Base-by-base conservation (phyloP, 2,888 invertebrate species). In the Cyclophora albipunctata region DNA sequence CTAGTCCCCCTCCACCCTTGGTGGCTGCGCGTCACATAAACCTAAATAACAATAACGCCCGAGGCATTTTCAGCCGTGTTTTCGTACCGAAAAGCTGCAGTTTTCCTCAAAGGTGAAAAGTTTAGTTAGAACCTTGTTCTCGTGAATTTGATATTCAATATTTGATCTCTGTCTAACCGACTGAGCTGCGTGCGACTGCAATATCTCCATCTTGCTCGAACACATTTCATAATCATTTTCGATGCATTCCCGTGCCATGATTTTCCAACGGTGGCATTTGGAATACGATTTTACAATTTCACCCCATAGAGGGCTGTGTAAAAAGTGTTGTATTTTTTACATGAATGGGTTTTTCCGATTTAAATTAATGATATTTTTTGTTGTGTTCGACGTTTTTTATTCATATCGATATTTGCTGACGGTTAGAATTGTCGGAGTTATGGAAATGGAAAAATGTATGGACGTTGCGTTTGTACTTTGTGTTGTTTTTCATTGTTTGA, bases 131-230 rank as follows among this genome's bases (percentile, higher is more conserved):
- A 66, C 77, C 65, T 80, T 84, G 76, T 72, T 52, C 60, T 55
- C 60, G 62, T 60, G 50, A 54, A 57, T 46, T 64, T 73, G 69
- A 80, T 84, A 80, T 85, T 85, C 86, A 86, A 87, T 88, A 84
- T 86, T 87, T 87, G 88, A 88, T 88, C 88, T 87, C 87, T 88
- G 85, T 88, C 88, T 88, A 84, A 85, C 88, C 76, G 81, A 75
- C 82, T 81, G 82, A 78, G 67, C 73, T 66, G 74, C 75, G 68
- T 77, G 79, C 73, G 79, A 81, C 81, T 86, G 85, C 85, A 85
- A 76, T 84, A 78, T 74, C 69, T 64, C 81, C 63, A 73, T 87
- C 87, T 74, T 82, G 61, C 75, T 87, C 84, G 56, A 63, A 66
- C 84, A 82, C 85, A 85, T 87, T 84, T 82, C 81, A 78, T 86